Conservation (phyloP, 2,888 invertebrate genomes). For the Metopia argyrocephala region DNA sequence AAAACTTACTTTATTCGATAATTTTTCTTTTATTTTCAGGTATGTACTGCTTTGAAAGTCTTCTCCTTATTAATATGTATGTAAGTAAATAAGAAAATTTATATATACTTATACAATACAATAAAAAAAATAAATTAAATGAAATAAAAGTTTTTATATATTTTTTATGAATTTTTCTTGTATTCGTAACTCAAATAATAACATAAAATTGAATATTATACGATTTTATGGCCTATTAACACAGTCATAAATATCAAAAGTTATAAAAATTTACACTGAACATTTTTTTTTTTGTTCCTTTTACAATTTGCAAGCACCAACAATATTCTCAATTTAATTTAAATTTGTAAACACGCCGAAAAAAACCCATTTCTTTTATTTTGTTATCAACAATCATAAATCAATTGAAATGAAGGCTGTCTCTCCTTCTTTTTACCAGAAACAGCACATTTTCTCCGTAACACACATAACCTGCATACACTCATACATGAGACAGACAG, state of each 20-base stretch:
- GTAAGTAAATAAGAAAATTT: neutral
- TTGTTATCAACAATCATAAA: neutral
- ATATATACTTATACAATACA: too few relatives aligned
- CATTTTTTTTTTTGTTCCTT: too few relatives aligned
- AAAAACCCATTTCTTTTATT: neutral
- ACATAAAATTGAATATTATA: neutral
- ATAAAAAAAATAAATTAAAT: too few relatives aligned
- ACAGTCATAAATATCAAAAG: neutral
- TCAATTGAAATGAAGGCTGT: neutral
- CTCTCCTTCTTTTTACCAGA: too few relatives aligned
- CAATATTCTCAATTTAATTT: neutral
- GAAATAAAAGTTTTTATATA: too few relatives aligned
- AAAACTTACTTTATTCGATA: neutral
- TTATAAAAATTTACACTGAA: neutral
- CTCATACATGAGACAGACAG: too few relatives aligned
- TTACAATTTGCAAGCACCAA: too few relatives aligned
- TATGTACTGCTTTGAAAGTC: neutral
- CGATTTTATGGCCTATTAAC: neutral
- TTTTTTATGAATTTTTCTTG: too few relatives aligned
- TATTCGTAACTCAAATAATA: neutral
- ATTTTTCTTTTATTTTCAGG: slow-evolving; percentile 12
- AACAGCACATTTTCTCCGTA: too few relatives aligned
- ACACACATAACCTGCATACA: too few relatives aligned
- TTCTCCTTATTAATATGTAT: neutral
- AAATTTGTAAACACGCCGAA: neutral